A percentile compares a stretch with the other conserved stretches of the same genome.
Evolutionary conservation across 2,888 invertebrate species (phyloP).

Genomic region (Entomobrya proxima): DNA sequence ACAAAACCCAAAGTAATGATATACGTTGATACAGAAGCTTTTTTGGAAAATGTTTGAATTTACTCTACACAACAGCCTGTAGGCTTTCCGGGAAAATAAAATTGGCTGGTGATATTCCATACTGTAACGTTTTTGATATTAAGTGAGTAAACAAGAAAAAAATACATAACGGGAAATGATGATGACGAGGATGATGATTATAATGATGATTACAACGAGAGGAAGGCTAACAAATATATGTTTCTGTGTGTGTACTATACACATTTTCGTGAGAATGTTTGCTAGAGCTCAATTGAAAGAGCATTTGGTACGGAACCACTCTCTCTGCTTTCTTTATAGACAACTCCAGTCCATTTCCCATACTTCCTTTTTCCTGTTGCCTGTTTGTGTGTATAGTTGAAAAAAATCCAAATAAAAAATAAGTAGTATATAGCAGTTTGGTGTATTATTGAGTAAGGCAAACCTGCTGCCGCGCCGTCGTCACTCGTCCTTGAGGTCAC

Average conservation of each 20-base stretch:
- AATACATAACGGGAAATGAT: slow-evolving; percentile 16
- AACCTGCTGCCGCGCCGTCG: neutral
- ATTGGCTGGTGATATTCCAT: too few relatives aligned
- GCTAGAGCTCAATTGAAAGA: neutral
- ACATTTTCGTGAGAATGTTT: slow-evolving; percentile 1
- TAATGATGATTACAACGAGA: slow-evolving; percentile 14
- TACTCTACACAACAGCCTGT: too few relatives aligned
- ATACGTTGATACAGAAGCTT: too few relatives aligned
- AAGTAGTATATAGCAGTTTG: neutral
- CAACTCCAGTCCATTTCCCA: slow-evolving; percentile 18
- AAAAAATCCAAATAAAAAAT: neutral
- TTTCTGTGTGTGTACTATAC: neutral
- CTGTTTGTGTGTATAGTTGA: neutral
- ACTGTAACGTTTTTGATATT: too few relatives aligned
- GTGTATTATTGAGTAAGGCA: neutral
- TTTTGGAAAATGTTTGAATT: too few relatives aligned
- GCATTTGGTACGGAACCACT: slow-evolving; percentile 25
- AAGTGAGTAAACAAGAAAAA: slow-evolving; percentile 22
- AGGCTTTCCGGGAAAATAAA: too few relatives aligned
- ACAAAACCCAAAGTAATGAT: too few relatives aligned
- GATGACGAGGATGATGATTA: slow-evolving; percentile 26
- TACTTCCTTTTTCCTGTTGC: neutral
- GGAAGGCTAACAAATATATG: too few relatives aligned
- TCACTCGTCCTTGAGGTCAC: slow-evolving; percentile 54
- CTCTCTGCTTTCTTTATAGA: neutral